Evolutionary conservation across 2,797 vertebrate species (phyloP), one percentile per base, ranked within the genome.

Genomic region (Mico argentatus): DNA sequence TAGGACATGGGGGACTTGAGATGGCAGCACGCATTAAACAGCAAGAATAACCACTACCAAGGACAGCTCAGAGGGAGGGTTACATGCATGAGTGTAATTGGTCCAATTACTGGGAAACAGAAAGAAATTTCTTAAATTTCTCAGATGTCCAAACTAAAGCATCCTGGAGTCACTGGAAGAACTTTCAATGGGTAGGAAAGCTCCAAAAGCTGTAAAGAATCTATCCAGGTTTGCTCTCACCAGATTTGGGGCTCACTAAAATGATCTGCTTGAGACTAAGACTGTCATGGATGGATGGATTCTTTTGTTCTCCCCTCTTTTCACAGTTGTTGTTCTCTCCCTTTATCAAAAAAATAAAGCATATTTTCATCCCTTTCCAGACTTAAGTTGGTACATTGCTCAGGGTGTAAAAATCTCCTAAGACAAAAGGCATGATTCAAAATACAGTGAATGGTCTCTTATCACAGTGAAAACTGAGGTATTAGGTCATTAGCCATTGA

Each of bases 241-340:
- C n/a, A 55, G 52, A 22, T 55, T 55, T 0, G 22, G 7, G 30
- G 36, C 73, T 64, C 10, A 33, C 19, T 41, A 24, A 70, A 4
- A 14, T 4, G 4, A 59, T 7, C 9, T 14, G 15, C 7, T 5
- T 39, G 48, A 48, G 22, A 33, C 7, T 20, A 7, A 13, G 12
- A 6, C 13, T 4, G 24, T 15, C 46, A 24, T 2, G 50, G 7
- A 41, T 26, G 24, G 3, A 0, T 2, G 4, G 19, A 27, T 4
- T 44, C 20, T 33, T 57, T 57, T 55, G 33, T 77, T n/a, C 46
- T 26, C 36, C 81, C 39, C 27, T 5, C 3, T 36, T 82, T 80
- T 59, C 12, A 27, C 36, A 70, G 44, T 1, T 52, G 1, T 44
- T 39, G 33, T 52, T 61, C 39, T 57, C n/a, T n/a, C 12, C 17